A percentile compares a stretch with the other conserved stretches of the same genome.
Evolutionary conservation across 1,140 invertebrate genomes (phyloP).

Genomic region (Bursaphelenchus mucronatus): DNA sequence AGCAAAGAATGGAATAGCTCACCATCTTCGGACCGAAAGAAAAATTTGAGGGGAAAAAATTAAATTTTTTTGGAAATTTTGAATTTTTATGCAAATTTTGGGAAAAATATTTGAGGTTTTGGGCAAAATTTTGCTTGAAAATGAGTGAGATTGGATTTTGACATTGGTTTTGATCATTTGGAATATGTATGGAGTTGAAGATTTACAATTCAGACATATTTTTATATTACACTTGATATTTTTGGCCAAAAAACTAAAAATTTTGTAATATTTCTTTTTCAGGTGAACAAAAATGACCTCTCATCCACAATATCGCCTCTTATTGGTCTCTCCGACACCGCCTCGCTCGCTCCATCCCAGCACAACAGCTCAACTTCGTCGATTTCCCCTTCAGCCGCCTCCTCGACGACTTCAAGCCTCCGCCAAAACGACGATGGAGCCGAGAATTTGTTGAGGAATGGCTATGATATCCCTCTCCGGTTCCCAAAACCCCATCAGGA

Average conservation of each 20-base stretch:
- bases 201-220: not conserved
- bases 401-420: not conserved
- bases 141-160: not conserved
- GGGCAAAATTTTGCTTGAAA: no score
- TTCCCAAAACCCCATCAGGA: not conserved
- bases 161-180: not conserved
- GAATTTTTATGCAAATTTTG: no score
- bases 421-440: not conserved
- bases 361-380: not conserved
- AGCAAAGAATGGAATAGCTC: no score
- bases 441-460: conserved; percentile 3
- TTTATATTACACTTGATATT: conserved; percentile 7
- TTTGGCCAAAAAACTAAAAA: no score
- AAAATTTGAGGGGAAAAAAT: no score
- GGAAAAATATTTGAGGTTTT: no score
- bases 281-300: conserved; percentile 9
- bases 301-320: not conserved
- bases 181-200: not conserved
- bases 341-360: not conserved
- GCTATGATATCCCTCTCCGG: conserved; percentile 11
- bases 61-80: no score
- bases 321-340: conserved; percentile 11
- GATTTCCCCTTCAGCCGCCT: not conserved
- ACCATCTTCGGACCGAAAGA: no score
- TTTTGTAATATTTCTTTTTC: not conserved